Evolutionary conservation across 2,888 invertebrate genomes (phyloP).

Genomic region (Trilocha varians): DNA sequence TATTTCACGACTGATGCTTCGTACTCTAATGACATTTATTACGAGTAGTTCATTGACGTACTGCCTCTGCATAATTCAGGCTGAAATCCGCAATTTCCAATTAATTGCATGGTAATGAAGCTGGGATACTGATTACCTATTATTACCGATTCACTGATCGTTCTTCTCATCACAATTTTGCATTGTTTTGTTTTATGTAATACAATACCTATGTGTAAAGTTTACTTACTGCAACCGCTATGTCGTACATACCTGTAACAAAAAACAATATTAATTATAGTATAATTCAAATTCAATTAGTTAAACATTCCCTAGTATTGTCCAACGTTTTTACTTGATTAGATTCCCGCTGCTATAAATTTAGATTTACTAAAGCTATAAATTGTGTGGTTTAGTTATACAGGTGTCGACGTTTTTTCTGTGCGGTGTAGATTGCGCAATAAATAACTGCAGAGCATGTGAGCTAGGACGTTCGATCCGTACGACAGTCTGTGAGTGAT

Average conservation of each 20-base stretch:
- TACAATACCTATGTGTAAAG: no score
- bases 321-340: not conserved
- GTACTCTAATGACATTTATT: slow-evolving; percentile 63
- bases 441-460: slow-evolving; percentile 55
- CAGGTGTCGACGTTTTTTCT: slow-evolving; percentile 48
- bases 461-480: slow-evolving; percentile 41
- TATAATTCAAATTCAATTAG: slow-evolving; percentile 2
- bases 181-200: no score
- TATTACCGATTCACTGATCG: no score
- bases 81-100: slow-evolving; percentile 44
- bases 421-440: slow-evolving; percentile 56
- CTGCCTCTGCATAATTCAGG: slow-evolving; percentile 33
- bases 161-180: no score
- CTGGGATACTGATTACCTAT: no score
- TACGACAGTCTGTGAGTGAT: slow-evolving; percentile 50
- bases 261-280: slow-evolving; percentile 11
- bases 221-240: no score
- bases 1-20: slow-evolving; percentile 54
- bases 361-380: slow-evolving; percentile 48
- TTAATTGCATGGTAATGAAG: slow-evolving; percentile 42
- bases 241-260: slow-evolving; percentile 28
- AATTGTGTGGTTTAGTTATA: slow-evolving; percentile 39
- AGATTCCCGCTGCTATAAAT: slow-evolving; percentile 33
- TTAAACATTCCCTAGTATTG: not conserved
- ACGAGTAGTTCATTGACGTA: slow-evolving; percentile 54